These are phyloP conservation scores for Ceratoteleas bidentatus DNA, from an alignment of 1,140 invertebrate species.

Conservation along the genomic window DNA sequence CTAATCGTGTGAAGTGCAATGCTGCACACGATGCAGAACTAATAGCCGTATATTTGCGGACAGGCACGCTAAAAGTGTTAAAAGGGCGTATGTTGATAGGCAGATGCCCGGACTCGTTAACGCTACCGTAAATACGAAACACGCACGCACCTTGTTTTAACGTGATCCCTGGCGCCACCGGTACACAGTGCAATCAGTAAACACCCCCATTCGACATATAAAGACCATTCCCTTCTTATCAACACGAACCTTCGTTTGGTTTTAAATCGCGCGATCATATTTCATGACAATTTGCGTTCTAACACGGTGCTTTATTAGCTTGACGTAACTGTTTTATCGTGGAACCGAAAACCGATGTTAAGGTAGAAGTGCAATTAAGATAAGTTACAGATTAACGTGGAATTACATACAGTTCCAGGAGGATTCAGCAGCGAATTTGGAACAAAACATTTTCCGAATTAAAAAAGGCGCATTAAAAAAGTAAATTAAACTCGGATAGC, in stretches of 20 bases:
- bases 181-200: constrained; percentile 8
- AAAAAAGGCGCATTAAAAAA: no score
- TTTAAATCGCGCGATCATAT: not conserved
- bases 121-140: constrained; percentile 27
- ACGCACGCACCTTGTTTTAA: constrained; percentile 14
- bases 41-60: constrained; percentile 30
- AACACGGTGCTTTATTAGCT: no score
- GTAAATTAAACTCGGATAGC: no score
- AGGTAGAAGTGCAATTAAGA: no score
- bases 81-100: constrained; percentile 34
- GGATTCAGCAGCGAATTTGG: no score
- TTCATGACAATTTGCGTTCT: not conserved
- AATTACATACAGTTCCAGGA: no score
- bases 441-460: no score
- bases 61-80: constrained; percentile 27
- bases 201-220: not conserved
- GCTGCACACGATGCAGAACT: constrained; percentile 15
- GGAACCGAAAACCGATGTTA: no score
- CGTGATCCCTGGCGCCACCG: not conserved
- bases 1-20: constrained; percentile 26
- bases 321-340: no score
- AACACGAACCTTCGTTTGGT: not conserved
- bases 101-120: constrained; percentile 29
- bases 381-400: no score
- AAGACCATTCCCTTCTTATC: not conserved